A percentile compares a stretch with the other conserved stretches of the same genome.
These are phyloP conservation scores for Hippopotamus amphibius DNA, from an alignment of 2,113 vertebrate species.

Conservation along the genomic window DNA sequence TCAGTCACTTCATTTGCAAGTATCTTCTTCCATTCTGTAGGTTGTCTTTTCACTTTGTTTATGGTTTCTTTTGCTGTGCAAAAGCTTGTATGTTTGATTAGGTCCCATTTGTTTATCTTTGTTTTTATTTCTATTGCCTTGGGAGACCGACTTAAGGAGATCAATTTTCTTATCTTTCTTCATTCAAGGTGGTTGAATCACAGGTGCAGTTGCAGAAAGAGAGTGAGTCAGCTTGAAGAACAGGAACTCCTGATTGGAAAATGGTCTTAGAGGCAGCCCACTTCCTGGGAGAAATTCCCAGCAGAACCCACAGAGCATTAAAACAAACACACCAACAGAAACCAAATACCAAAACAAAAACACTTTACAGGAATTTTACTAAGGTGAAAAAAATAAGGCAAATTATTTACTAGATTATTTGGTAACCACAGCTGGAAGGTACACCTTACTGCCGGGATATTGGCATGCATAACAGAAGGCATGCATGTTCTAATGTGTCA, in stretches of 20 bases:
- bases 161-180: neutral
- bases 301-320: neutral
- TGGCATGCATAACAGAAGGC: rapidly evolving
- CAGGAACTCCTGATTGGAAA: neutral
- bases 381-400: neutral
- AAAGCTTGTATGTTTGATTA: neutral
- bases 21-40: neutral
- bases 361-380: neutral
- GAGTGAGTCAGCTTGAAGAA: neutral
- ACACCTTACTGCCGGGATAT: neutral
- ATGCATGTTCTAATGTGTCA: neutral
- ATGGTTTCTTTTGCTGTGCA: neutral
- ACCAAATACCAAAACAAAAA: neutral
- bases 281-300: neutral
- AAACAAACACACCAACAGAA: neutral
- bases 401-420: neutral
- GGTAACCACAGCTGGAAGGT: neutral
- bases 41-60: neutral
- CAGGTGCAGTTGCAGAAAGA: neutral
- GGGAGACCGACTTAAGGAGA: neutral
- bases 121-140: neutral
- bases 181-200: neutral
- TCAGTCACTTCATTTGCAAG: neutral
- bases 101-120: neutral
- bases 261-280: neutral